These are phyloP conservation scores for Drosophila burlai DNA, from an alignment of 1,140 invertebrate genomes.

Conservation along the genomic window DNA sequence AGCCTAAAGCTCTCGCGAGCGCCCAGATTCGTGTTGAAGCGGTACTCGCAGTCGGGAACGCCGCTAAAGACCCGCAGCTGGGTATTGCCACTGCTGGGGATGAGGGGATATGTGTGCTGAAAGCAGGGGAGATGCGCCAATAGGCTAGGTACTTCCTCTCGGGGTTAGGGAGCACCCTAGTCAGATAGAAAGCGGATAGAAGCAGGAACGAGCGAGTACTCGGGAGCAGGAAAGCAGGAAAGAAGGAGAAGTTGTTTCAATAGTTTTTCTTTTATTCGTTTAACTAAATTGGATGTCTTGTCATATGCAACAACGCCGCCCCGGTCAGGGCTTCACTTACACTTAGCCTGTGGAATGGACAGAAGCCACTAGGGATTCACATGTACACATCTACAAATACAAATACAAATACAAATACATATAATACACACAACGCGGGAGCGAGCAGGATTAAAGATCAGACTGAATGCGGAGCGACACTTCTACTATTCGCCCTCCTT, in stretches of 20 bases:
- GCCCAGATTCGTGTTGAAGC: constrained; percentile 55
- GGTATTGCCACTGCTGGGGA: constrained; percentile 87
- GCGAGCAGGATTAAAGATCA: constrained; percentile 9
- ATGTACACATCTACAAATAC: constrained; percentile 18
- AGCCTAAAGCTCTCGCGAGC: constrained; percentile 58
- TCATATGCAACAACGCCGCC: constrained; percentile 62
- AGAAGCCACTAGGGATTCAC: constrained; percentile 34
- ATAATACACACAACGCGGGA: constrained; percentile 66
- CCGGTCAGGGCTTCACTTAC: constrained; percentile 23
- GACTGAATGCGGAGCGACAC: neutral
- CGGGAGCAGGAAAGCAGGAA: neutral
- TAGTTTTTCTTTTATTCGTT: constrained; percentile 51
- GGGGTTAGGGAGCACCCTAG: neutral
- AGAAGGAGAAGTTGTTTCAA: neutral
- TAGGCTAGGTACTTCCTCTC: neutral
- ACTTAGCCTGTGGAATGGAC: constrained; percentile 59
- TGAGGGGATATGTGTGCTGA: constrained; percentile 87
- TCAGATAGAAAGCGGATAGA: neutral
- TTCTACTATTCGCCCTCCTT: constrained; percentile 45
- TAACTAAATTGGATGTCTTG: constrained; percentile 56
- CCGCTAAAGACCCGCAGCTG: constrained; percentile 92
- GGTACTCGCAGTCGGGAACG: constrained; percentile 85
- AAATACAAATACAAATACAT: constrained; percentile 39
- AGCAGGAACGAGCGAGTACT: neutral
- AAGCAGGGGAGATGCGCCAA: neutral